These are phyloP conservation scores for Folsomia candida DNA, from an alignment of 2,888 invertebrate species.

Conservation along the genomic window DNA sequence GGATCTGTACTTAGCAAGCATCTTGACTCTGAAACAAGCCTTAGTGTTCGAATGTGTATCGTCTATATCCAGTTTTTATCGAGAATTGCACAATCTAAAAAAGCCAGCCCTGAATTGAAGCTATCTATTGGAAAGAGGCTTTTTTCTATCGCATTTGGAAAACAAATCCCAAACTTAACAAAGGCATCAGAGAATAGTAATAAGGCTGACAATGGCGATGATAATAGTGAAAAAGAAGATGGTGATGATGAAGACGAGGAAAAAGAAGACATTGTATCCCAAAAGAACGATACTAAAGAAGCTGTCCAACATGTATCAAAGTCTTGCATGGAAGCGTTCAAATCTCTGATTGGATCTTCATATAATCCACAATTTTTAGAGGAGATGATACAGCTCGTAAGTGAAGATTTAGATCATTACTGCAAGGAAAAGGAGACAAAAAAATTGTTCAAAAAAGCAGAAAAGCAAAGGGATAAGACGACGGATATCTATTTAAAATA, in stretches of 20 bases:
- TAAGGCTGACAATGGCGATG: background rate
- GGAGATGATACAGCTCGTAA: slow-evolving; percentile 1
- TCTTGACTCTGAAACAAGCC: slow-evolving; percentile 1
- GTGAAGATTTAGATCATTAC: slow-evolving; percentile 5
- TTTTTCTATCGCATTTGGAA: slow-evolving; percentile 17
- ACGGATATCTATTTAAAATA: slow-evolving; percentile 16
- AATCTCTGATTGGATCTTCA: background rate
- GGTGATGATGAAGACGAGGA: slow-evolving; percentile 3
- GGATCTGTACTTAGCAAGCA: background rate
- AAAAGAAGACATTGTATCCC: no score
- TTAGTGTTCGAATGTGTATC: slow-evolving; percentile 24
- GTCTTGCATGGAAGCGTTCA: slow-evolving; percentile 5
- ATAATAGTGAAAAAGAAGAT: slow-evolving; percentile 3
- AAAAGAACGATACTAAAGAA: background rate
- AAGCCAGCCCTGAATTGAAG: background rate
- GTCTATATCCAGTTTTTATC: slow-evolving; percentile 17
- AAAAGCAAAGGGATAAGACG: slow-evolving; percentile 17
- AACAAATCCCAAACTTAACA: slow-evolving; percentile 1
- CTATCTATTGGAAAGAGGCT: slow-evolving; percentile 20
- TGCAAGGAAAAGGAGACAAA: background rate
- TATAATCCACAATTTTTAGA: slow-evolving; percentile 18
- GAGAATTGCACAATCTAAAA: slow-evolving; percentile 9
- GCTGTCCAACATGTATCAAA: background rate
- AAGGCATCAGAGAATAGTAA: background rate
- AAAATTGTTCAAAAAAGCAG: slow-evolving; percentile 18